A percentile compares a stretch with the other conserved stretches of the same genome.
Conservation (phyloP, 2,113 vertebrate genomes). For the Paramisgurnus dabryanus region DNA sequence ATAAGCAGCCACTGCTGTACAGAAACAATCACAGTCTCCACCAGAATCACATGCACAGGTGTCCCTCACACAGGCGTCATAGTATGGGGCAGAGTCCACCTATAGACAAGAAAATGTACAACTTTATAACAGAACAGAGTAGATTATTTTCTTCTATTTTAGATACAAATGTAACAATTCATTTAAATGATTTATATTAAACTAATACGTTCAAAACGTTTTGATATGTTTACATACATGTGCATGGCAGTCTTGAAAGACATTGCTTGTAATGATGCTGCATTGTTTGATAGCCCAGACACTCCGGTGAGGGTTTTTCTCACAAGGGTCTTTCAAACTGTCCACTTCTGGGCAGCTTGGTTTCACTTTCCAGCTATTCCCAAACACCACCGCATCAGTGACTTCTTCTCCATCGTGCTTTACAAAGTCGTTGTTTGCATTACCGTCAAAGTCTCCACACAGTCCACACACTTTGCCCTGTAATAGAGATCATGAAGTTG, state of each 20-base stretch:
- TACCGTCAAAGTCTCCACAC: constrained; percentile 90
- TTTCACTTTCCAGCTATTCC: constrained; percentile 85
- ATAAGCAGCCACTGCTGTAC: constrained; percentile 88
- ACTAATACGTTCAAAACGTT: neutral
- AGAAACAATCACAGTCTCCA: constrained; percentile 93
- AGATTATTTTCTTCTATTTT: no score
- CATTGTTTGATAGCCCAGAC: constrained; percentile 83
- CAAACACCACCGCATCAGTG: constrained; percentile 77
- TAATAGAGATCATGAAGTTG: neutral
- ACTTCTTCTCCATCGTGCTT: constrained; percentile 80
- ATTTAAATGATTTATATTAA: no score
- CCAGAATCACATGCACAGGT: constrained; percentile 88
- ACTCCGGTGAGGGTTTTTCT: constrained; percentile 75
- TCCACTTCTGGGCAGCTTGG: constrained; percentile 74
- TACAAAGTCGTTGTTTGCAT: constrained; percentile 84
- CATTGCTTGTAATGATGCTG: constrained; percentile 75
- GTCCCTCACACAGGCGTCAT: constrained; percentile 85
- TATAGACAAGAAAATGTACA: constrained; percentile 52
- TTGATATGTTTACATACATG: constrained; percentile 66
- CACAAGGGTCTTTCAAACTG: constrained; percentile 68
- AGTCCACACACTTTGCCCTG: constrained; percentile 86
- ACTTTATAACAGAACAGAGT: no score
- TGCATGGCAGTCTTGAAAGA: constrained; percentile 75
- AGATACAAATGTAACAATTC: no score
- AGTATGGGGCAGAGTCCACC: constrained; percentile 83